Percentiles rank a stretch among this genome's conserved stretches.
Evolutionary conservation across 2,797 vertebrate genomes (phyloP).

Genomic region (Gallirallus australis): DNA sequence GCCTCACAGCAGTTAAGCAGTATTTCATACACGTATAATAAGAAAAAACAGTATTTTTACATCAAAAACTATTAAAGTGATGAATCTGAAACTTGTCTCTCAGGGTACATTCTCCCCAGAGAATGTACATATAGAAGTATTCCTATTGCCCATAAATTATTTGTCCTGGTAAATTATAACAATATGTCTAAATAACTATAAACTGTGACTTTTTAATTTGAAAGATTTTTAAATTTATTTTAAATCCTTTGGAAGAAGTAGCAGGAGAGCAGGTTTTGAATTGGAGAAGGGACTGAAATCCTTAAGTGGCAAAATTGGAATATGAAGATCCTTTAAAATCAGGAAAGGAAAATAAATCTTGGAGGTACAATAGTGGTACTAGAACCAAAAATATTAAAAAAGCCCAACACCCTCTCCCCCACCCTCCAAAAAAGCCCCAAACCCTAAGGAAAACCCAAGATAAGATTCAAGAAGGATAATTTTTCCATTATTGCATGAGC

Average conservation of each 20-base stretch:
- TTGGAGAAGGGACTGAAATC: background rate
- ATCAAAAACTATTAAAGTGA: background rate
- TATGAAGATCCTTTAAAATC: fast-evolving
- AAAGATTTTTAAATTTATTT: background rate
- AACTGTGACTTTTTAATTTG: background rate
- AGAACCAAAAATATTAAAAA: background rate
- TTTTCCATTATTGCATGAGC: background rate
- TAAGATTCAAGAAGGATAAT: background rate
- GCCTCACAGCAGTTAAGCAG: background rate
- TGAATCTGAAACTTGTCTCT: background rate
- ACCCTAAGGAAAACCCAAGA: background rate
- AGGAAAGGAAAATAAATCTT: background rate
- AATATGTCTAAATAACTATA: background rate
- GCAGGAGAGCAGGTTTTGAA: background rate
- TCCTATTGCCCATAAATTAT: background rate
- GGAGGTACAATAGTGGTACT: background rate
- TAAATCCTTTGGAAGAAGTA: background rate
- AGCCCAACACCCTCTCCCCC: too few relatives aligned
- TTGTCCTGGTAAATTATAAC: background rate
- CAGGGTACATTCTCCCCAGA: background rate
- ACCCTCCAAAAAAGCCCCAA: background rate
- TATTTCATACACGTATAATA: background rate
- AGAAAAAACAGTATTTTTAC: background rate
- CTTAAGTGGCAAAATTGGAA: background rate
- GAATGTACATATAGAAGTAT: background rate